Evolutionary conservation across 2,797 vertebrate genomes (phyloP), one percentile per base, ranked within the genome.

Genomic region (Netta rufina): DNA sequence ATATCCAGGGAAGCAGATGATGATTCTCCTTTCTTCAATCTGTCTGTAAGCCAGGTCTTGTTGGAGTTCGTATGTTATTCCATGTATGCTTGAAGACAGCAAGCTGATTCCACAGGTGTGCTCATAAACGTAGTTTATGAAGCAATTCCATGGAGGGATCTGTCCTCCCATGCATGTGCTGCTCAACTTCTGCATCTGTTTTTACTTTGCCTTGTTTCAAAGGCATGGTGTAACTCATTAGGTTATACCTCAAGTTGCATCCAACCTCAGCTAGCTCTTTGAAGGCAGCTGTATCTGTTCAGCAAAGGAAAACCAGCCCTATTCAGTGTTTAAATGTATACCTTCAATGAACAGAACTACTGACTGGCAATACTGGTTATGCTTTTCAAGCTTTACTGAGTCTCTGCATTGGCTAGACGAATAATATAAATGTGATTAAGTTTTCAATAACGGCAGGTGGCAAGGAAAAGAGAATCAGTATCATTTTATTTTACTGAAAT

Each of bases 101-200:
- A 89, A 90, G 95, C 49, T 76, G 51, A 81, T 96, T 97, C 96
- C 76, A 84, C 49, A 89, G 87, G 57, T 38, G 10, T 16, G 33
- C 81, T 86, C 95, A 62, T 78, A 96, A 76, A 0, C 14, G 47
- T 78, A 58, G 32, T 85, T 94, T 92, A 91, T 76, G 86, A 87
- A 13, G 58, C 82, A 78, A 90, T 73, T 95, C 84, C 49, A 62
- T 18, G 9, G 61, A 62, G 76, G 74, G 70, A 94, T 90, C 82
- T 84, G 75, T 70, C 66, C 32, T 91, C 84, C 30, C 51, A 47
- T 47, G 38, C 43, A 51, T 43, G 41, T 65, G 64, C 39, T 27
- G 72, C 65, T 67, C 39, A 69, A 39, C 11, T 87, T 88, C 27
- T 67, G 69, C 76, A 88, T 19, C 30, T 67, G 84, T 78, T 95